phyloP scores from a whole-genome alignment of 2,797 vertebrate species.

The Tokudaia muenninki region DNA sequence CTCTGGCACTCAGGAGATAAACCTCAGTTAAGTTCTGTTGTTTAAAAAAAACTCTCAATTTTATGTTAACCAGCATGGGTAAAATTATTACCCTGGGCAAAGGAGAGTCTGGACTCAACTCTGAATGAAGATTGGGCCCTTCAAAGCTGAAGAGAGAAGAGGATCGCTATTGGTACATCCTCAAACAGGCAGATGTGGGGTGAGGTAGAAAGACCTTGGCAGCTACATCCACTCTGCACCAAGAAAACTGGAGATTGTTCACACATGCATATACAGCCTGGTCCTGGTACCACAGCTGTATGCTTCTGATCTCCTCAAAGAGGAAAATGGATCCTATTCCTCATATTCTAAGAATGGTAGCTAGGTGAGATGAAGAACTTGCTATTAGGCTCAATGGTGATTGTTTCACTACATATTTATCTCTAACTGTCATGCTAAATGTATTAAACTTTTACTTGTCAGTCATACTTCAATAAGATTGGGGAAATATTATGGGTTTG shows the following conservation, averaged over 20 bases:
- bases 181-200: background rate
- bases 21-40: background rate
- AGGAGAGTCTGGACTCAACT: background rate
- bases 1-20: background rate
- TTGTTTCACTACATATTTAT: background rate
- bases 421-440: too few relatives aligned
- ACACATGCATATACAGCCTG: fast-evolving
- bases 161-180: background rate
- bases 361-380: background rate
- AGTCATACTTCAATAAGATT: background rate
- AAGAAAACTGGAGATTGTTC: background rate
- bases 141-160: background rate
- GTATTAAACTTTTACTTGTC: too few relatives aligned
- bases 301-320: background rate
- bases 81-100: fast-evolving
- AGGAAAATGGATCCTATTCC: background rate
- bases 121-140: background rate
- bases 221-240: background rate
- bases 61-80: background rate
- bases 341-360: too few relatives aligned
- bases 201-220: too few relatives aligned
- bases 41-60: background rate
- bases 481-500: background rate
- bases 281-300: too few relatives aligned
- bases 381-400: too few relatives aligned